Conservation (phyloP, 2,113 vertebrate genomes). For the Solea solea region DNA sequence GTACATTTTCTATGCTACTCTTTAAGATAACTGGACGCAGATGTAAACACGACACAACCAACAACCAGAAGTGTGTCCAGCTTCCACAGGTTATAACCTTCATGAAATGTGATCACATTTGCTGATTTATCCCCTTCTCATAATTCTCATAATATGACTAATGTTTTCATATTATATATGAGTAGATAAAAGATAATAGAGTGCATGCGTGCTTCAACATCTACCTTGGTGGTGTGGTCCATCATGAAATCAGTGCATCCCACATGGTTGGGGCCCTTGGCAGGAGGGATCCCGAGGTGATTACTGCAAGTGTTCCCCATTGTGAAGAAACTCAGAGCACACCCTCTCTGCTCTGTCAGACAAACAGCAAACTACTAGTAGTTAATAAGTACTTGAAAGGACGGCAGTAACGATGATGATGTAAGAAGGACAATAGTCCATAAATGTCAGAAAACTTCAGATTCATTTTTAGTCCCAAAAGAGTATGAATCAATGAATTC, state of each 20-base stretch:
- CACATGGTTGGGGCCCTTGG: slow-evolving; percentile 86
- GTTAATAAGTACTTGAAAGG: neutral
- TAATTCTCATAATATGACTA: too few species aligned
- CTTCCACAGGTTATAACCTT: neutral
- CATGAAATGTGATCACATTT: neutral
- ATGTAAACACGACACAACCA: neutral
- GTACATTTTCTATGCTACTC: neutral
- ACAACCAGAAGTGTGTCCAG: neutral
- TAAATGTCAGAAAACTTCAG: too few species aligned
- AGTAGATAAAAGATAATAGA: too few species aligned
- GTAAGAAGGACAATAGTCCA: too few species aligned
- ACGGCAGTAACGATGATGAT: neutral
- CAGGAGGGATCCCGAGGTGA: slow-evolving; percentile 84
- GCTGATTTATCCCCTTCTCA: neutral
- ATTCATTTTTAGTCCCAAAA: too few species aligned
- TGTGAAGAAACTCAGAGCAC: slow-evolving; percentile 24
- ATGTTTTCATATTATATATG: neutral
- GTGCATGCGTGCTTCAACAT: neutral
- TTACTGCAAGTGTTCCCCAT: slow-evolving; percentile 79
- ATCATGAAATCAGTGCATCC: slow-evolving; percentile 94
- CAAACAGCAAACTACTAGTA: neutral
- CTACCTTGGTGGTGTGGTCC: slow-evolving; percentile 85
- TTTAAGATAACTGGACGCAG: neutral
- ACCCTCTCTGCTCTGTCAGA: slow-evolving; percentile 51
- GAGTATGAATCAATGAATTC: too few species aligned